Evolutionary conservation across 2,113 vertebrate species (phyloP).

Genomic region (Odocoileus virginianus): DNA sequence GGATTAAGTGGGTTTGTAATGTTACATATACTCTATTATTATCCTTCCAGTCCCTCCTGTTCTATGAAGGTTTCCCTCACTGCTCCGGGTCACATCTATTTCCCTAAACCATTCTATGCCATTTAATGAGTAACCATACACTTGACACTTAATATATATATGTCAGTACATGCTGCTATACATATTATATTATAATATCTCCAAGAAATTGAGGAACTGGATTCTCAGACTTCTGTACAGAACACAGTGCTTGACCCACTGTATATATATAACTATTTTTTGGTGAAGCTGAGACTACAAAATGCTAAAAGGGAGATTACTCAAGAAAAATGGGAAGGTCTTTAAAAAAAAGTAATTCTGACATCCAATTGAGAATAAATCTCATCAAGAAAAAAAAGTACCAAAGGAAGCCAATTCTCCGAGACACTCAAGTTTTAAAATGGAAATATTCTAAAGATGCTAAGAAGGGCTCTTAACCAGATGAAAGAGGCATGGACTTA

Average conservation of each 20-base stretch:
- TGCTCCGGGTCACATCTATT: neutral
- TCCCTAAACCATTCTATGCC: neutral
- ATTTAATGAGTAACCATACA: neutral
- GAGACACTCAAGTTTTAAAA: conserved; percentile 38
- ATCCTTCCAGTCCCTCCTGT: neutral
- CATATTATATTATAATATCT: neutral
- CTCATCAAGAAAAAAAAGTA: conserved; percentile 5
- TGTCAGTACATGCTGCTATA: neutral
- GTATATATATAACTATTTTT: neutral
- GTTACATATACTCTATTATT: neutral
- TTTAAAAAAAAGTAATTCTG: neutral
- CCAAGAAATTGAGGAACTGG: neutral
- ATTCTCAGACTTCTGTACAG: neutral
- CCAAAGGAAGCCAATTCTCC: conserved; percentile 6
- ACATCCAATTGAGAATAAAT: conserved; percentile 37
- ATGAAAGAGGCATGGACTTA: neutral
- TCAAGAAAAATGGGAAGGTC: neutral
- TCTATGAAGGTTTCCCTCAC: neutral
- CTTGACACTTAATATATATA: neutral
- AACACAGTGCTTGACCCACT: neutral
- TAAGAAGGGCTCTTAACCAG: conserved; percentile 6
- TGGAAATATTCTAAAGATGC: conserved; percentile 52
- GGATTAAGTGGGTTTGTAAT: neutral
- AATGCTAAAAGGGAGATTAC: neutral
- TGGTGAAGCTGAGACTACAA: neutral